phyloP scores from a whole-genome alignment of 2,113 vertebrate genomes.

The Tragelaphus imberbis region DNA sequence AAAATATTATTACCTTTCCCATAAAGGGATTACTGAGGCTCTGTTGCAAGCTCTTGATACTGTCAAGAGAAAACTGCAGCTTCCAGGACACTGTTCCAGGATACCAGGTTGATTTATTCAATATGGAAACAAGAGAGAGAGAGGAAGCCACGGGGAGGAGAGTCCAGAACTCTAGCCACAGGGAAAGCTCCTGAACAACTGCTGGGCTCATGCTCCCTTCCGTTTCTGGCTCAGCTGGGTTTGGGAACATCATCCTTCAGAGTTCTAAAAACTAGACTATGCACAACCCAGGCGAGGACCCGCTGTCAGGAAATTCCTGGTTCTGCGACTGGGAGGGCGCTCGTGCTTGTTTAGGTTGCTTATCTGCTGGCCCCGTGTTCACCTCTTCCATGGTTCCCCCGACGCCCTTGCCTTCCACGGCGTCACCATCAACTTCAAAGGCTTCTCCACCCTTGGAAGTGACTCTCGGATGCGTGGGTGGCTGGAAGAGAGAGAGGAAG shows the following conservation, averaged over 20 bases:
- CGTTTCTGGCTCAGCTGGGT: neutral
- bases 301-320: neutral
- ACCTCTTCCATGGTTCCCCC: neutral
- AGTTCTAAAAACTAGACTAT: constrained; percentile 2
- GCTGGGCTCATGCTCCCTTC: neutral
- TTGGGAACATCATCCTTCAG: neutral
- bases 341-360: neutral
- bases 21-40: neutral
- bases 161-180: too few species aligned
- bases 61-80: neutral
- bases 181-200: rapidly evolving
- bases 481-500: neutral
- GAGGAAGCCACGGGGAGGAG: rapidly evolving
- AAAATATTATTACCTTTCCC: neutral
- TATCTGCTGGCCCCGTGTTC: constrained; percentile 54
- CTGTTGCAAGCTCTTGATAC: too few species aligned
- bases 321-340: neutral
- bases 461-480: neutral
- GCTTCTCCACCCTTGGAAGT: neutral
- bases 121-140: neutral
- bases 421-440: constrained; percentile 39
- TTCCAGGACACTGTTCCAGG: neutral
- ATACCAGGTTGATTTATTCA: neutral
- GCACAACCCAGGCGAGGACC: neutral
- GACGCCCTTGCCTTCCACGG: neutral